Conservation (phyloP, 2,888 invertebrate genomes). For the Drosophila nr. perissopoda region DNA sequence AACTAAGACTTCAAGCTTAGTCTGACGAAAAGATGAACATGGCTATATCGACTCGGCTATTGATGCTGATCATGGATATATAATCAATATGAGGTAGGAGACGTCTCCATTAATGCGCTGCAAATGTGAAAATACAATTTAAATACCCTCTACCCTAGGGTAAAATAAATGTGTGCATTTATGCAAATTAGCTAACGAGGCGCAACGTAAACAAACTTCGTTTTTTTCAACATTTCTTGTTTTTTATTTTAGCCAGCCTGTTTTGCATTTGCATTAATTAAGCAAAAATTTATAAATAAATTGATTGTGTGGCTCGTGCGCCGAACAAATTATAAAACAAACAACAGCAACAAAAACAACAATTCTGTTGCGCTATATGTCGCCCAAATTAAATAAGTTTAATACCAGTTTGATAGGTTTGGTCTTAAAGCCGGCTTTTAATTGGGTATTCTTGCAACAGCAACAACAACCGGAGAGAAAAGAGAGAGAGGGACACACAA, state of each 20-base stretch:
- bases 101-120: background rate
- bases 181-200: constrained; percentile 43
- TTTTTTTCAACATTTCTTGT: constrained; percentile 12
- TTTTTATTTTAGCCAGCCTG: constrained; percentile 10
- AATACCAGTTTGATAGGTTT: constrained; percentile 65
- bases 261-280: constrained; percentile 73
- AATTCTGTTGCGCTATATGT: constrained; percentile 39
- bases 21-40: background rate
- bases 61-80: background rate
- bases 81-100: background rate
- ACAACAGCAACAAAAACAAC: constrained; percentile 9
- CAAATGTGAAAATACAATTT: background rate
- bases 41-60: background rate
- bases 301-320: constrained; percentile 64
- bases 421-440: constrained; percentile 47
- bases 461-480: background rate
- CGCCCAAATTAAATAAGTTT: constrained; percentile 56
- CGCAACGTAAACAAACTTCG: constrained; percentile 31
- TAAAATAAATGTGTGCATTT: constrained; percentile 23
- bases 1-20: background rate
- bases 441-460: constrained; percentile 40
- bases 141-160: background rate
- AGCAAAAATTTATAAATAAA: constrained; percentile 71
- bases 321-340: constrained; percentile 9
- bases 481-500: background rate